These are phyloP conservation scores for Perca fluviatilis DNA, from an alignment of 2,113 vertebrate species.

Conservation along the genomic window DNA sequence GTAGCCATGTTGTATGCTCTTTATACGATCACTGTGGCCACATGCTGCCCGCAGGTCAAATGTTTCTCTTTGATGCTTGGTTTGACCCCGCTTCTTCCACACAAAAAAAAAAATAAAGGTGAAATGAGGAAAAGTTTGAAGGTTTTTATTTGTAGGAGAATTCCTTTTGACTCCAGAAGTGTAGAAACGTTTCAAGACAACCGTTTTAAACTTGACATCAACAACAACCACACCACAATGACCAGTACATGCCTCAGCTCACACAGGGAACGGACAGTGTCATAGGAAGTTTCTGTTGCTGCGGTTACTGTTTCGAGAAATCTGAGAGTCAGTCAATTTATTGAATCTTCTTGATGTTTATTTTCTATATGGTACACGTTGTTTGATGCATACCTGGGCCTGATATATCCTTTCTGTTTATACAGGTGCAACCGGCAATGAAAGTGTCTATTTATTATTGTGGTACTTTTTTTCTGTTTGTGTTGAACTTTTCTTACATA, in stretches of 20 bases:
- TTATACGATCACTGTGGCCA: background rate
- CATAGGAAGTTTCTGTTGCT: conserved; percentile 5
- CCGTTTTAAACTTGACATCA: conserved; percentile 78
- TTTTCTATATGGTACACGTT: conserved; percentile 15
- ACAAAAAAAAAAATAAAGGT: background rate
- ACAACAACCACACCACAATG: conserved; percentile 14
- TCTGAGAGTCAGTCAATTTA: background rate
- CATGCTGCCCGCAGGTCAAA: background rate
- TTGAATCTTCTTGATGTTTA: conserved; percentile 10
- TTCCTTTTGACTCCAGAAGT: background rate
- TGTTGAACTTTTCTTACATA: conserved; percentile 16
- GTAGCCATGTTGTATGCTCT: background rate
- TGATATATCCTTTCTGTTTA: conserved; percentile 16
- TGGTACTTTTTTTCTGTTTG: conserved; percentile 17
- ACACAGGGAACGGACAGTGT: conserved; percentile 2
- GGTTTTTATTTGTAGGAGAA: background rate
- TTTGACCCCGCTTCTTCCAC: background rate
- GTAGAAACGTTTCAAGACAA: conserved; percentile 63
- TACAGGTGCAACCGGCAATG: conserved; percentile 24
- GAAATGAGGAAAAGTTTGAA: background rate
- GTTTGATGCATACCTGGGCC: conserved; percentile 13
- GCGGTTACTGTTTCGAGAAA: background rate
- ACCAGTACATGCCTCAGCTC: conserved; percentile 28
- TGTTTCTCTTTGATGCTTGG: background rate
- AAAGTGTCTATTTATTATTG: conserved; percentile 61